Conservation (phyloP, 2,888 invertebrate genomes). For the Electrophaes corylata region DNA sequence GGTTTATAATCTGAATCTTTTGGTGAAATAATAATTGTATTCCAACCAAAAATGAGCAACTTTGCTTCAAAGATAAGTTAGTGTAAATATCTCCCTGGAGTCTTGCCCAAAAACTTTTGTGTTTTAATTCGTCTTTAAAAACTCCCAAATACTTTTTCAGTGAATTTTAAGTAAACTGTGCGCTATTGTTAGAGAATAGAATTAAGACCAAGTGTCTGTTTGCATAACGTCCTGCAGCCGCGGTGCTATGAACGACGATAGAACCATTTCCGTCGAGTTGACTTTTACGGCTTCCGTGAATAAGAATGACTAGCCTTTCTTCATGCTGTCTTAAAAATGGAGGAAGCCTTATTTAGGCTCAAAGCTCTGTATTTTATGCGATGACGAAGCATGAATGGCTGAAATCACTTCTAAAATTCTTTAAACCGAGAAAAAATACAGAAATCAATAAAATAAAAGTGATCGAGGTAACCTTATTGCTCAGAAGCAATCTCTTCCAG, state of each 20-base stretch:
- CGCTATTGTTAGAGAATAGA: constrained; percentile 6
- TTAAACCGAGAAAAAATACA: no score
- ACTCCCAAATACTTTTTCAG: constrained; percentile 17
- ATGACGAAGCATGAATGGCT: no score
- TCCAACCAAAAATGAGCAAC: constrained; percentile 14
- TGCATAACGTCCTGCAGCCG: constrained; percentile 11
- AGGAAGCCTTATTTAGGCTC: not conserved
- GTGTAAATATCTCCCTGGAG: constrained; percentile 24
- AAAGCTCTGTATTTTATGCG: constrained; percentile 1
- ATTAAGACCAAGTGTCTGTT: constrained; percentile 12
- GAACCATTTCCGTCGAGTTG: constrained; percentile 12
- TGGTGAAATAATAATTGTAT: constrained; percentile 19
- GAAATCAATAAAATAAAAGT: no score
- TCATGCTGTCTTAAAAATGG: constrained; percentile 2
- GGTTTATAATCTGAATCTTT: not conserved
- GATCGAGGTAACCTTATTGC: no score
- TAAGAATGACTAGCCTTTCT: constrained; percentile 8
- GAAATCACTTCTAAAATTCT: no score
- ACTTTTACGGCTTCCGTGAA: constrained; percentile 20
- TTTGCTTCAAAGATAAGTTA: constrained; percentile 22
- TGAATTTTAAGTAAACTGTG: constrained; percentile 17
- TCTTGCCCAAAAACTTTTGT: constrained; percentile 16
- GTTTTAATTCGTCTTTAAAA: constrained; percentile 19
- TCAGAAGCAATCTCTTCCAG: no score
- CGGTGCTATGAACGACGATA: constrained; percentile 9